Evolutionary conservation across 2,888 invertebrate genomes (phyloP), one percentile per base, ranked within the genome.

Genomic region (Drosophila nigricruria): DNA sequence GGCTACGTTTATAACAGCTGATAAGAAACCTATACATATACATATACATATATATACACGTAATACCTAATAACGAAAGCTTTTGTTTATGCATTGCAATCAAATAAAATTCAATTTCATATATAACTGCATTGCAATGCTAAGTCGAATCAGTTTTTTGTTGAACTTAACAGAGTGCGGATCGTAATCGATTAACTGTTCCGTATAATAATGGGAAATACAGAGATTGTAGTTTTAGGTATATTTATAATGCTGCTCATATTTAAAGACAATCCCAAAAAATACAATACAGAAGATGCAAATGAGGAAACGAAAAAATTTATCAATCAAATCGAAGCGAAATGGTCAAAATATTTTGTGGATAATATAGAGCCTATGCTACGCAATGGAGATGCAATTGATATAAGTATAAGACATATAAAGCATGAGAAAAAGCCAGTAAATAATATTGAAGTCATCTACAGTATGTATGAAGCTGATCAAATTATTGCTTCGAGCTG

Each of bases 321-420:
- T 5, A 12, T 66, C 2, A 34, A 18, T 9, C 10, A 60, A 8
- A 56, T 54, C 8, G 60, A 70, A 43, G 54, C 30, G 10, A n/a
- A 34, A 5, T 68, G 68, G 36, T 42, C 40, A 14, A 47, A 16
- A 10, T 67, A 67, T 23, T 67, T 67, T 54, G 52, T 34, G 23
- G 16, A 42, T 16, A 60, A 61, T 18, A 23, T 70, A n/a, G 8
- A 45, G 6, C 49, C 69, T 3, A 16, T 43, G 10, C 25, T 70
- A 18, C 3, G 14, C 1, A 14, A 30, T 52, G 50, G 5, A 16
- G 16, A 34, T 0, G 4, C 14, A 2, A 1, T 34, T 9, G 34
- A 34, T 16, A 34, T 52, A 34, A 9, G 1, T 4, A 52, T 52
- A 34, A 52, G 8, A 1, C 30, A 50, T 5, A 32, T 20, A 16